Evolutionary conservation across 2,113 vertebrate genomes (phyloP).

Genomic region (Montifringilla adamsi): DNA sequence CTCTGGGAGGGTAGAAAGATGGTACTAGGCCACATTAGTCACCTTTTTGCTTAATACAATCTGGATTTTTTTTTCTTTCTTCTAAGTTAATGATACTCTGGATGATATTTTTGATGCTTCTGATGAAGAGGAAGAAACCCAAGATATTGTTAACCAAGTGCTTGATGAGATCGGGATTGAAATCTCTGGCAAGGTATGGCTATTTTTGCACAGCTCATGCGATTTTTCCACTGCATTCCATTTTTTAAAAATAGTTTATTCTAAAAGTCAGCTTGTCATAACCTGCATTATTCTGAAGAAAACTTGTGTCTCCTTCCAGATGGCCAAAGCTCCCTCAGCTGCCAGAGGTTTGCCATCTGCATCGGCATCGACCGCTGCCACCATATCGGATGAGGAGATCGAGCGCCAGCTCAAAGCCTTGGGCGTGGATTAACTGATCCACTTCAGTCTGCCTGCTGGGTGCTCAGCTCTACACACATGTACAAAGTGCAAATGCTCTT

Average conservation of each 20-base stretch:
- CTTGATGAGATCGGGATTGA: slow-evolving; percentile 98
- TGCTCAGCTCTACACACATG: not conserved
- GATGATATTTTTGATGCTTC: slow-evolving; percentile 97
- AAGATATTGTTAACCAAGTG: slow-evolving; percentile 97
- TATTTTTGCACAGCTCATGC: not conserved
- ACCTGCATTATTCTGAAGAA: not conserved
- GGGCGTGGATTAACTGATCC: slow-evolving; percentile 85
- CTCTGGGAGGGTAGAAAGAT: not conserved
- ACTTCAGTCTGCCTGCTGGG: not conserved
- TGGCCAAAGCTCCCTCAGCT: slow-evolving; percentile 91
- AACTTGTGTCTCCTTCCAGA: slow-evolving; percentile 73
- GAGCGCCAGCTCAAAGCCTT: slow-evolving; percentile 94
- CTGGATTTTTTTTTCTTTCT: not conserved
- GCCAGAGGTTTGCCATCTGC: slow-evolving; percentile 84
- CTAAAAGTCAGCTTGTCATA: not conserved
- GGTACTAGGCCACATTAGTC: not conserved
- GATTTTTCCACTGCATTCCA: not conserved
- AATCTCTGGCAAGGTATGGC: slow-evolving; percentile 91
- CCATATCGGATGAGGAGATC: slow-evolving; percentile 95
- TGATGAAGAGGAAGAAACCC: slow-evolving; percentile 95
- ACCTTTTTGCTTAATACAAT: not conserved
- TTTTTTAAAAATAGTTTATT: not conserved
- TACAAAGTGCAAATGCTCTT: slow-evolving; percentile 41
- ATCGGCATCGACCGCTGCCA: slow-evolving; percentile 79
- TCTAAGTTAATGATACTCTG: slow-evolving; percentile 88